phyloP scores from a whole-genome alignment of 2,113 vertebrate species.

The Amphilophus citrinellus region DNA sequence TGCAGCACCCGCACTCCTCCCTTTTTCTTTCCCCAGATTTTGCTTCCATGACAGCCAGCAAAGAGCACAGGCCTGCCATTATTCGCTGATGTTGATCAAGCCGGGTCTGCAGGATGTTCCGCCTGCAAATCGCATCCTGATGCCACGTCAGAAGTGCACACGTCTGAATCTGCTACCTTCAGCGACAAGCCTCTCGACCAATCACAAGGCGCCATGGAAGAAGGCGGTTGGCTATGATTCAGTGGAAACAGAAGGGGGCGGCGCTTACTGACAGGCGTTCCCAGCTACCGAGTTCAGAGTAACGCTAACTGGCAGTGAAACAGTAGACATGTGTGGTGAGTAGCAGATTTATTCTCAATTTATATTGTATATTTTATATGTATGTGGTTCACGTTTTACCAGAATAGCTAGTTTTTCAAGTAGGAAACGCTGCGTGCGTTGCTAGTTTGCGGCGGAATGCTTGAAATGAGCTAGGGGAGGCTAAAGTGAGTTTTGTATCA shows the following conservation, averaged over 20 bases:
- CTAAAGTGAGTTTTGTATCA: conserved; percentile 46
- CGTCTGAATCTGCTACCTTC: conserved; percentile 48
- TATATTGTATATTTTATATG: neutral
- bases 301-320: conserved; percentile 45
- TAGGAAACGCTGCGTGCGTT: neutral
- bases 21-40: no score
- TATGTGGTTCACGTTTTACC: fast-evolving
- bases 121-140: conserved; percentile 60
- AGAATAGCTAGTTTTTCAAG: no score
- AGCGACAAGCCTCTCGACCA: conserved; percentile 60
- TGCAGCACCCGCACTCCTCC: no score
- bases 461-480: conserved; percentile 52
- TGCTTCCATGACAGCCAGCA: neutral
- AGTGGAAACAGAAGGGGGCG: conserved; percentile 32
- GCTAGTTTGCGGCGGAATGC: neutral
- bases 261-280: conserved; percentile 48
- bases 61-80: neutral
- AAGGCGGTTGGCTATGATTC: conserved; percentile 25
- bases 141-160: conserved; percentile 80
- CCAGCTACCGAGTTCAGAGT: conserved; percentile 29
- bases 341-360: neutral
- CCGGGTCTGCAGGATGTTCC: neutral
- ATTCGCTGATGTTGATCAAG: neutral
- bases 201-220: conserved; percentile 46
- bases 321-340: conserved; percentile 85